Evolutionary conservation across 2,888 invertebrate species (phyloP), one percentile per base, ranked within the genome.

Genomic region (Neoaliturus tenellus): DNA sequence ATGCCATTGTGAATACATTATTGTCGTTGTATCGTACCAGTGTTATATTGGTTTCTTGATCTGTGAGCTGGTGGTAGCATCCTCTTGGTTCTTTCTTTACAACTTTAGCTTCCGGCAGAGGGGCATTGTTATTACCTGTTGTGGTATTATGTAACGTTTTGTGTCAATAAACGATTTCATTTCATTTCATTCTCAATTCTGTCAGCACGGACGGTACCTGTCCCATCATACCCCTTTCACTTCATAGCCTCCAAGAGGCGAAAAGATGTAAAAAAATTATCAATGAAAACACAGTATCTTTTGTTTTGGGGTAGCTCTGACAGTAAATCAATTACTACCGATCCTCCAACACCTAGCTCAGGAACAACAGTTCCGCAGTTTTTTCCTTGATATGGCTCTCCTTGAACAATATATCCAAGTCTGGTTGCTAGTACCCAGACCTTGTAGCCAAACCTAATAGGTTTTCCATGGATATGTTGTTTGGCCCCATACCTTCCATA

Each of bases 401-500:
- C 86, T 41, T 86, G 73, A 41, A 86, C 75, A 8, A 86, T 35
- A 62, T 86, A 85, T 1, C 85, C 87, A 48, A 73, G 75, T 28
- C 84, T 71, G 20, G 86, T 83, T 44, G 80, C 82, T 55, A 84
- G 35, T 25, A 67, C 82, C 83, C 85, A 85, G 12, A 86, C 33
- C 82, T 86, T 86, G 39, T 85, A 86, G 2, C 84, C 81, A 73
- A 81, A 85, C n/a, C n/a, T n/a, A n/a, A n/a, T n/a, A n/a, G n/a
- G n/a, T n/a, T n/a, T n/a, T n/a, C n/a, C n/a, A n/a, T n/a, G n/a
- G n/a, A 87, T 75, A 69, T 85, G 85, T 73, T 85, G 86, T 75
- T 87, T 86, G 6, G 84, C 80, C n/a, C 71, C 55, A 80, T 84
- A 75, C 58, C 83, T 83, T 17, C 86, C 87, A 85, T 84, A 86